Conservation (phyloP, 1,140 invertebrate genomes). For the Pogonomyrmex barbatus region DNA sequence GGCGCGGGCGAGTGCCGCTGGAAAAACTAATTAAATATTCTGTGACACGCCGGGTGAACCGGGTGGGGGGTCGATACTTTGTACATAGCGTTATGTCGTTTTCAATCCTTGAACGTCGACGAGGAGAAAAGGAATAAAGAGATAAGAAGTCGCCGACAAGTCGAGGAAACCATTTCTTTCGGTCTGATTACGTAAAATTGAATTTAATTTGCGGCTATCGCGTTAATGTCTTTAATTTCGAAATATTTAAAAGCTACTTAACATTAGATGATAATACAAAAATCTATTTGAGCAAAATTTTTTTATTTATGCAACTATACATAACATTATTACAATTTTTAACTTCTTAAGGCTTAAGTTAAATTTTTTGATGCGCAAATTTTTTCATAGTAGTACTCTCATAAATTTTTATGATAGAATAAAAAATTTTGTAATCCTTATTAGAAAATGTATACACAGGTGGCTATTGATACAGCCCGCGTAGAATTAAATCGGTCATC, state of each 20-base stretch:
- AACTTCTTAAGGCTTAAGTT: neutral
- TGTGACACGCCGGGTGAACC: slow-evolving; percentile 45
- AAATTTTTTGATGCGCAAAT: neutral
- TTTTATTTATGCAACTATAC: neutral
- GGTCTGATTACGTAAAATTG: neutral
- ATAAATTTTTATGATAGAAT: neutral
- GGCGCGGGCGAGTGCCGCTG: slow-evolving; percentile 78
- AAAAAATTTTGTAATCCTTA: neutral
- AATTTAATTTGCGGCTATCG: neutral
- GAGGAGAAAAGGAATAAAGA: slow-evolving; percentile 69
- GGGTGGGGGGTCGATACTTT: slow-evolving; percentile 54
- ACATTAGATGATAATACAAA: neutral
- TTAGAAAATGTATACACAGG: neutral
- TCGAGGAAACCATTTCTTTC: neutral
- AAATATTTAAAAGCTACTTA: too few relatives aligned
- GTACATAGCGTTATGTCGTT: slow-evolving; percentile 51
- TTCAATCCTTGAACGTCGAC: slow-evolving; percentile 68
- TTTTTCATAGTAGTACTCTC: neutral
- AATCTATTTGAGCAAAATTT: neutral
- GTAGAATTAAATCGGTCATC: slow-evolving; percentile 27
- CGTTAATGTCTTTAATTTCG: neutral
- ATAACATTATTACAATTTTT: neutral
- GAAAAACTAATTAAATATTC: slow-evolving; percentile 87
- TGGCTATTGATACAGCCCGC: neutral
- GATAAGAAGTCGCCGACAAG: slow-evolving; percentile 47